These are phyloP conservation scores for Tenebrio molitor DNA, from an alignment of 1,140 invertebrate species.

Conservation along the genomic window DNA sequence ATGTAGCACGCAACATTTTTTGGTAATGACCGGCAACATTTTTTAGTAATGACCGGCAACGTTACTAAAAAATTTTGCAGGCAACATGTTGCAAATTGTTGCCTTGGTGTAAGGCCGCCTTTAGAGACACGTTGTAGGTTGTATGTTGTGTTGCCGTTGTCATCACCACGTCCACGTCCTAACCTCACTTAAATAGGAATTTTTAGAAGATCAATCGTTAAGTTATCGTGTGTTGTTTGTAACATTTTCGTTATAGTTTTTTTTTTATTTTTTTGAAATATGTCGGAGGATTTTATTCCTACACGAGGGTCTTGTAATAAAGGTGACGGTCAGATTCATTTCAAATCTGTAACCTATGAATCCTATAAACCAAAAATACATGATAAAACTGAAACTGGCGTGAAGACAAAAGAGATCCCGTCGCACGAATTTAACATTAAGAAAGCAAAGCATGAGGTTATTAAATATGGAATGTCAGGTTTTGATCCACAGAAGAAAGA, in stretches of 20 bases:
- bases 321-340: conserved; percentile 66
- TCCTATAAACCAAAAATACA: conserved; percentile 68
- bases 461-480: conserved; percentile 76
- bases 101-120: no score
- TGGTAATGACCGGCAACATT: no score
- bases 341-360: conserved; percentile 68
- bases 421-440: conserved; percentile 72
- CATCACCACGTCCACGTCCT: no score
- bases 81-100: no score
- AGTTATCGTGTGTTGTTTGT: neutral
- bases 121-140: no score
- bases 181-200: no score
- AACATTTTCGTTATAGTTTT: neutral
- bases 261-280: neutral
- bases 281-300: conserved; percentile 64
- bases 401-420: conserved; percentile 14
- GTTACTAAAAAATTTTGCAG: no score
- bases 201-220: no score
- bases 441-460: conserved; percentile 72
- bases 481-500: conserved; percentile 70
- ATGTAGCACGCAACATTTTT: no score
- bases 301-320: conserved; percentile 70
- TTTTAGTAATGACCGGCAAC: no score
- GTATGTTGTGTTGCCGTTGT: no score
- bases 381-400: conserved; percentile 53